Base-by-base conservation (phyloP, 1,140 invertebrate species). In the Batillaria attramentaria region DNA sequence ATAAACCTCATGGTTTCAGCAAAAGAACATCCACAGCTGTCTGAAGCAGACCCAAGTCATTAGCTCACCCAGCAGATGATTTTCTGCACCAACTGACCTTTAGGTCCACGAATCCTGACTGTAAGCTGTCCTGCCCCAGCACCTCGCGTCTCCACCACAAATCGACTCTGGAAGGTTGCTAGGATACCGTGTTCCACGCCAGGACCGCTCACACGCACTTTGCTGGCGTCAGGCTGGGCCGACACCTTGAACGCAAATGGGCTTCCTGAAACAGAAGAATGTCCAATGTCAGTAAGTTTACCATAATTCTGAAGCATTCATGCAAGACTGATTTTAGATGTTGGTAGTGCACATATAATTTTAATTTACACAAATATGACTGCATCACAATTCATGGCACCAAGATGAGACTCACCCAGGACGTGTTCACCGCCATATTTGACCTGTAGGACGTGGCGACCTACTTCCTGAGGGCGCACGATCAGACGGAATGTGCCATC, bases 401-500 rank as follows among this genome's bases (percentile, higher is more conserved):
- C n/a, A n/a, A n/a, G n/a, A n/a, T n/a, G n/a, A n/a, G 65, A 77
- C 79, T 74, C n/a, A 91, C 92, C 92, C 69, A 89, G 88, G 1
- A 94, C 92, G 85, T 94, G 92, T 80, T 93, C 92, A 39, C 97
- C 97, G 37, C 96, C 96, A 90, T 99, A 97, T 92, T 98, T 98
- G 75, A 99, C 95, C 66, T 95, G 97, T 10, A 99, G 91, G n/a
- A 95, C 94, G 91, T 99, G 98, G 50, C 95, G 92, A 18, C 98
- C 98, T 33, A 96, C 93, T 91, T 99, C 98, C 91, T 98, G 97
- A 35, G 98, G 97, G 91, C 97, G 97, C 4, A 99, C 95, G 89
- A 96, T 97, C 46, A 99, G 92, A 0, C 97, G 98, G 90, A 98
- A 99, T 1, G 97, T 99, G 31, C 98, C 98, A 92, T 99, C 98